Evolutionary conservation across 2,113 vertebrate species (phyloP), one percentile per base, ranked within the genome.

Genomic region (Nerophis ophidion): DNA sequence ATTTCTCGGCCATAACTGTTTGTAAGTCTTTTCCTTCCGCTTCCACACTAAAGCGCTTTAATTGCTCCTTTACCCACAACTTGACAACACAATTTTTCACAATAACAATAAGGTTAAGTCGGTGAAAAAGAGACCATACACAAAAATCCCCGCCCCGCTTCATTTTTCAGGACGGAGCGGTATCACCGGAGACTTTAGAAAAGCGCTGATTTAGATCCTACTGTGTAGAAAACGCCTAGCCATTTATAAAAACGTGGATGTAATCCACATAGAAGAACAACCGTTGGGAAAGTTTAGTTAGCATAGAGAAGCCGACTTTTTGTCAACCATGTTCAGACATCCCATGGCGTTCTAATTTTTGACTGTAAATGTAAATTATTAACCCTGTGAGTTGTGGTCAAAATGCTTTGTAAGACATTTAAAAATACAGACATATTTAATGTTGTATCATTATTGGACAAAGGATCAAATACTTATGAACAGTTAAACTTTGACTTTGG

Each of bases 11-110:
- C 70, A 71, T 57, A 79, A 79, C 63, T 55, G 49, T 75, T 70
- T 62, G 33, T 70, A 53, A 36, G 47, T 44, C 56, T 63, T 66
- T 64, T 51, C 26, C 40, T 66, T 26, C 45, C 15, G 16, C 53
- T 79, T 67, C 40, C 40, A 69, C 64, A 63, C 71, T 62, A 52
- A 72, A 79, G 73, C 78, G 80, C 71, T 81, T 84, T 77, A 79
- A 81, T 84, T 81, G 51, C 75, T 78, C 61, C 48, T 74, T 59
- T 61, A 66, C 66, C 26, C 56, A 12, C 1, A 53, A 10, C 49
- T 68, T 58, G n/a, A 60, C 50, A 50, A 54, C 61, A 57, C 61
- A 17, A 50, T 50, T 16, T 56, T 36, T 56, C 45, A 60, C 19
- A 47, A 15, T 62, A 58, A 62, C 66, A 68, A 79, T 56, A 44